These are phyloP conservation scores for Amphipyra tragopoginis DNA, from an alignment of 2,888 invertebrate species.

Conservation along the genomic window DNA sequence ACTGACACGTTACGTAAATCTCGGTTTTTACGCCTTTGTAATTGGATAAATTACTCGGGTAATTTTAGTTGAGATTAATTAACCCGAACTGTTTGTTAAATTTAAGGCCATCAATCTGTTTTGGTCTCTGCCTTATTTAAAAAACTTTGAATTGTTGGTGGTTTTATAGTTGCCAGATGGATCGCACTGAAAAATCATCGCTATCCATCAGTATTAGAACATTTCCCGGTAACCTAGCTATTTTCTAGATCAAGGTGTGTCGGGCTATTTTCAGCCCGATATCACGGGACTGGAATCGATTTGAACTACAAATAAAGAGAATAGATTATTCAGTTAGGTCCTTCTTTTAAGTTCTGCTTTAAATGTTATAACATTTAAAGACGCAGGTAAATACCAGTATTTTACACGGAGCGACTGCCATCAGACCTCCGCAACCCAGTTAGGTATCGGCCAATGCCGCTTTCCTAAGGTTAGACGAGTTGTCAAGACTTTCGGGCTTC, in stretches of 20 bases:
- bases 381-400: too few relatives aligned
- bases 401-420: too few relatives aligned
- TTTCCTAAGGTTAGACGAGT: too few relatives aligned
- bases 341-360: not conserved
- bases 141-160: slow-evolving; percentile 12
- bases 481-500: too few relatives aligned
- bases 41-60: slow-evolving; percentile 38
- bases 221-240: slow-evolving; percentile 28
- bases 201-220: not conserved
- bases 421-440: too few relatives aligned
- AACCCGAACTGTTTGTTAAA: slow-evolving; percentile 28
- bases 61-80: slow-evolving; percentile 44
- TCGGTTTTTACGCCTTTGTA: slow-evolving; percentile 34
- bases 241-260: slow-evolving; percentile 49
- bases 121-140: slow-evolving; percentile 29
- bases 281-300: slow-evolving; percentile 27
- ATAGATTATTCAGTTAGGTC: not conserved
- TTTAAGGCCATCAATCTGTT: slow-evolving; percentile 31
- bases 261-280: slow-evolving; percentile 31
- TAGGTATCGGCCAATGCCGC: too few relatives aligned
- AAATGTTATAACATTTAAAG: too few relatives aligned
- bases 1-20: slow-evolving; percentile 41
- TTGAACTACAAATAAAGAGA: slow-evolving; percentile 21
- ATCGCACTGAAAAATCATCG: slow-evolving; percentile 1
- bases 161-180: slow-evolving; percentile 10